These are phyloP conservation scores for Anarrhichthys ocellatus DNA, from an alignment of 2,113 vertebrate genomes.

Conservation along the genomic window DNA sequence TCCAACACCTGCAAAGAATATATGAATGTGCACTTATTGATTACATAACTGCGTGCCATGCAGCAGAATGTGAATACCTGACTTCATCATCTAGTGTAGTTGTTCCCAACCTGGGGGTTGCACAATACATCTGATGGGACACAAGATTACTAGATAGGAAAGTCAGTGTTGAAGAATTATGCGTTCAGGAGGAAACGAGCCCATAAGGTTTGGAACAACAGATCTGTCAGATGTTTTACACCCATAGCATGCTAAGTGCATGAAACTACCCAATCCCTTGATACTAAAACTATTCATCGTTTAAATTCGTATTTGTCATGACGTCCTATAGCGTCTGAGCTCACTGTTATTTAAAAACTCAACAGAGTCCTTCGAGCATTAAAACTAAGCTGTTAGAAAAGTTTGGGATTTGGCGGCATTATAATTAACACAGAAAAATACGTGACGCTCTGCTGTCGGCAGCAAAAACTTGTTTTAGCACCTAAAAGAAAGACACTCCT, in stretches of 20 bases:
- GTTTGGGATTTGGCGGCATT: neutral
- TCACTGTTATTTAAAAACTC: neutral
- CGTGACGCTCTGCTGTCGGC: no score
- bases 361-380: neutral
- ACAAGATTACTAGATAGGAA: neutral
- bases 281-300: constrained; percentile 6
- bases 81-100: neutral
- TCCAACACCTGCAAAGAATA: constrained; percentile 1
- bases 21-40: neutral
- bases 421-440: neutral
- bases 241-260: neutral
- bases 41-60: constrained; percentile 1
- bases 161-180: neutral
- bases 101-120: neutral
- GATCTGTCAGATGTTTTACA: neutral
- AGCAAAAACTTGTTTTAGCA: no score
- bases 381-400: neutral
- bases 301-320: neutral
- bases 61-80: neutral
- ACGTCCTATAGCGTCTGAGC: fast-evolving
- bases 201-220: neutral
- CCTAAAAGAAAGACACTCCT: no score
- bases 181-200: neutral
- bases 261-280: neutral
- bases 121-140: neutral